Conservation (phyloP, 1,140 invertebrate genomes). For the Dendrolimus kikuchii region DNA sequence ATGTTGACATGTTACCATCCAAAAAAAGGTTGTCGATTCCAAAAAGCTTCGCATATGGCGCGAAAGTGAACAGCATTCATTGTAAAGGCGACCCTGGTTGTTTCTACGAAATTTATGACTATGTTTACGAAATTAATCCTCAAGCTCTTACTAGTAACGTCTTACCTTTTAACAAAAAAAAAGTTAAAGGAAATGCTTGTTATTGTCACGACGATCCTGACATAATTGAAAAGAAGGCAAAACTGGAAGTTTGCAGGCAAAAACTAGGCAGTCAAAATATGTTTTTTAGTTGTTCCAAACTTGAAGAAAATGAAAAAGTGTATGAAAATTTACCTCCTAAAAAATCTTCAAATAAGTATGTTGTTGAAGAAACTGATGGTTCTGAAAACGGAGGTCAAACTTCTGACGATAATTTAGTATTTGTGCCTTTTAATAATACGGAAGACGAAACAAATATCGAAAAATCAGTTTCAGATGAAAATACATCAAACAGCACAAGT, state of each 20-base stretch:
- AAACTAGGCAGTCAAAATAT: constrained; percentile 12
- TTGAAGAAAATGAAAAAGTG: constrained; percentile 14
- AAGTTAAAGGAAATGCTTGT: constrained; percentile 28
- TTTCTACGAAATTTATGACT: constrained; percentile 24
- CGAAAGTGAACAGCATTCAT: constrained; percentile 20
- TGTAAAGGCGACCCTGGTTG: constrained; percentile 33
- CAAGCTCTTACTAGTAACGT: constrained; percentile 12
- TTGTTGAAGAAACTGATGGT: neutral
- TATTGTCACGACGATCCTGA: constrained; percentile 29
- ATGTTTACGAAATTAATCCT: constrained; percentile 32
- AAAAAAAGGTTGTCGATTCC: constrained; percentile 13
- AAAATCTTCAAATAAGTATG: no score
- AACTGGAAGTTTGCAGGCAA: constrained; percentile 1
- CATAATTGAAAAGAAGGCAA: constrained; percentile 7
- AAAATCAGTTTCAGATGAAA: neutral
- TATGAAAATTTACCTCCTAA: no score
- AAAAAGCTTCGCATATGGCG: constrained; percentile 1
- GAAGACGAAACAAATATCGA: constrained; percentile 1
- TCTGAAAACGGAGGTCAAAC: no score
- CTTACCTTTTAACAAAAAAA: constrained; percentile 33
- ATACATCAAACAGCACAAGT: neutral
- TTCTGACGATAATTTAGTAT: neutral
- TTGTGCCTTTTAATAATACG: constrained; percentile 1
- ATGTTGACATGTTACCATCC: neutral
- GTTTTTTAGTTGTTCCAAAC: constrained; percentile 19